phyloP scores from a whole-genome alignment of 2,113 vertebrate species.

The Oncorhynchus clarkii region DNA sequence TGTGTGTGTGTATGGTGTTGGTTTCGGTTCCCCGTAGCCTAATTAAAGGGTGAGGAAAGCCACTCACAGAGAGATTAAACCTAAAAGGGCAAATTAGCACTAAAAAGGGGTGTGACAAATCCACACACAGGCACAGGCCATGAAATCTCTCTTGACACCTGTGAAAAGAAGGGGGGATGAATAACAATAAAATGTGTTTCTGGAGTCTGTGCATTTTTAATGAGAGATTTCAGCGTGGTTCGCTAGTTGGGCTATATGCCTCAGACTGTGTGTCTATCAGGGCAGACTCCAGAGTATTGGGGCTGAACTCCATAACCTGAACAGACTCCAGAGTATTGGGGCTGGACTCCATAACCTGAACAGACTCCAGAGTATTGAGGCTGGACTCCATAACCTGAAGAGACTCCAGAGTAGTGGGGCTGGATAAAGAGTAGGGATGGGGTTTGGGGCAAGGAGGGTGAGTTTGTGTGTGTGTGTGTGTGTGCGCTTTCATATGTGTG shows the following conservation, averaged over 20 bases:
- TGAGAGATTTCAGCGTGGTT: slow-evolving; percentile 6
- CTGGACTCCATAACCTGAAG: too few species aligned
- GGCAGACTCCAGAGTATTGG: too few species aligned
- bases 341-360: too few species aligned
- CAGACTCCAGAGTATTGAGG: too few species aligned
- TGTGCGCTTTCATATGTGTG: too few species aligned
- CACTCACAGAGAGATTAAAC: slow-evolving; percentile 76
- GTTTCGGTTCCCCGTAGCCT: slow-evolving; percentile 74
- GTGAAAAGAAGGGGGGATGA: slow-evolving; percentile 26
- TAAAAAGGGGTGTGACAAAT: slow-evolving; percentile 73
- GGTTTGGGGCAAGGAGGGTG: too few species aligned
- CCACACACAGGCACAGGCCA: slow-evolving; percentile 66
- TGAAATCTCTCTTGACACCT: slow-evolving; percentile 76
- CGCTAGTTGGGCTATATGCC: not conserved
- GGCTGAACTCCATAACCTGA: too few species aligned
- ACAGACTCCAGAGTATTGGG: too few species aligned
- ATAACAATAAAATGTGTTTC: slow-evolving; percentile 8
- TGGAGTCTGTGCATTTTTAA: slow-evolving; percentile 17
- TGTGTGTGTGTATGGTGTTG: slow-evolving; percentile 56
- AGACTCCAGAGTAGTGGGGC: too few species aligned
- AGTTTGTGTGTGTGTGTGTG: too few species aligned
- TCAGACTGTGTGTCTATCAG: not conserved
- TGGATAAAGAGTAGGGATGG: too few species aligned
- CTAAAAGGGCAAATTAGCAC: slow-evolving; percentile 80
- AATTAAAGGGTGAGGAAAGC: slow-evolving; percentile 78